Evolutionary conservation across 1,140 invertebrate species (phyloP).

Genomic region (Drosophila serrata): DNA sequence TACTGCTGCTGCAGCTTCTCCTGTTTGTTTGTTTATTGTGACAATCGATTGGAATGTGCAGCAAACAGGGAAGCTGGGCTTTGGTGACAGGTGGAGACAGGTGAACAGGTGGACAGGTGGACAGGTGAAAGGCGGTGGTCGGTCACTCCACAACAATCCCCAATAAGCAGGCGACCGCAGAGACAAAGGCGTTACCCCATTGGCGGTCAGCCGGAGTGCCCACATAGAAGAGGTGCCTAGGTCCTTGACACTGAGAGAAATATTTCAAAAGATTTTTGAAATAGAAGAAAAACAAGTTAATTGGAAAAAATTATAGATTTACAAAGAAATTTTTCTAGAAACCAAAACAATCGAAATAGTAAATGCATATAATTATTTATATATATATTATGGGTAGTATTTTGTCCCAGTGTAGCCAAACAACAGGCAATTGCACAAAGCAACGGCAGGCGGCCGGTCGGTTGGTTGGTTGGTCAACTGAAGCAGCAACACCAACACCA

Average conservation of each 20-base stretch:
- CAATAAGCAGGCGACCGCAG: slow-evolving; percentile 53
- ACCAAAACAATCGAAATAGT: too few species aligned
- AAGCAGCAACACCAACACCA: slow-evolving; percentile 25
- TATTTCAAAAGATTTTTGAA: background rate
- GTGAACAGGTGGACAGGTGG: background rate
- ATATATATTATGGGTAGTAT: too few species aligned
- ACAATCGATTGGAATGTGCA: slow-evolving; percentile 66
- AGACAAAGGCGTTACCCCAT: slow-evolving; percentile 58
- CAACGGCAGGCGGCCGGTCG: slow-evolving; percentile 38
- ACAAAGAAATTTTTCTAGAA: background rate
- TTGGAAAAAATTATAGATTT: background rate
- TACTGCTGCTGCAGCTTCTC: background rate
- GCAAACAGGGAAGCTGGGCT: background rate
- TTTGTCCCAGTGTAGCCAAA: slow-evolving; percentile 38
- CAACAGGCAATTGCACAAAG: slow-evolving; percentile 61
- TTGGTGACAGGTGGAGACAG: slow-evolving; percentile 9
- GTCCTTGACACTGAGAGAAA: background rate
- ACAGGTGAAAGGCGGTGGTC: background rate
- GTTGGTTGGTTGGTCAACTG: slow-evolving; percentile 4
- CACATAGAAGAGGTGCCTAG: slow-evolving; percentile 3
- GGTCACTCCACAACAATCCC: slow-evolving; percentile 40
- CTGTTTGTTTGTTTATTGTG: slow-evolving; percentile 32
- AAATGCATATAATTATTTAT: too few species aligned
- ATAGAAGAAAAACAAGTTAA: too few species aligned
- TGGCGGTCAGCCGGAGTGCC: slow-evolving; percentile 24